Evolutionary conservation across 2,113 vertebrate genomes (phyloP).

Genomic region (Chaetura pelagica): DNA sequence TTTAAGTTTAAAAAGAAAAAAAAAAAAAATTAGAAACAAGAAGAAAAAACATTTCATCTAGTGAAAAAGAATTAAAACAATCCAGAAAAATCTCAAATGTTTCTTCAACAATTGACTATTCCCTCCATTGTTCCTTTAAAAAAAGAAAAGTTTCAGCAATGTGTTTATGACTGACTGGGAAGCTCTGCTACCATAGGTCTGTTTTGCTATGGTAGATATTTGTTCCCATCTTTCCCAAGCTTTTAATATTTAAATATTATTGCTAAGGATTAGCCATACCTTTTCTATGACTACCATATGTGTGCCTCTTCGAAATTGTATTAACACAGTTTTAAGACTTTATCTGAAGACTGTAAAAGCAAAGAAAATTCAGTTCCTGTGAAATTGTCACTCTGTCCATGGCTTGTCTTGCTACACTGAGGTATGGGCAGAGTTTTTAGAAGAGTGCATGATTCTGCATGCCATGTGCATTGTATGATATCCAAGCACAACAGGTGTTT

Average conservation of each 20-base stretch:
- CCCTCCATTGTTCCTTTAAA: fast-evolving
- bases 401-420: neutral
- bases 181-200: neutral
- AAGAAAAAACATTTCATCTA: neutral
- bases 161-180: neutral
- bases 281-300: neutral
- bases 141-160: neutral
- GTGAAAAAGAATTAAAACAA: neutral
- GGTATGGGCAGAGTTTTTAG: neutral
- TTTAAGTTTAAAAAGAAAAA: neutral
- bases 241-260: neutral
- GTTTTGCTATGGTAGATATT: neutral
- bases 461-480: neutral
- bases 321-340: neutral
- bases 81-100: neutral
- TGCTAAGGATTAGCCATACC: neutral
- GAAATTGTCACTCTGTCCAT: neutral
- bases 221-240: neutral
- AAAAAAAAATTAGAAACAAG: neutral
- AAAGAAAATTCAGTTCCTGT: neutral
- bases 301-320: neutral
- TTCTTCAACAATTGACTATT: neutral
- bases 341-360: neutral
- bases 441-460: neutral
- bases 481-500: neutral